A percentile compares a stretch with the other conserved stretches of the same genome.
Conservation (phyloP, 2,797 vertebrate species). For the Fringilla coelebs region DNA sequence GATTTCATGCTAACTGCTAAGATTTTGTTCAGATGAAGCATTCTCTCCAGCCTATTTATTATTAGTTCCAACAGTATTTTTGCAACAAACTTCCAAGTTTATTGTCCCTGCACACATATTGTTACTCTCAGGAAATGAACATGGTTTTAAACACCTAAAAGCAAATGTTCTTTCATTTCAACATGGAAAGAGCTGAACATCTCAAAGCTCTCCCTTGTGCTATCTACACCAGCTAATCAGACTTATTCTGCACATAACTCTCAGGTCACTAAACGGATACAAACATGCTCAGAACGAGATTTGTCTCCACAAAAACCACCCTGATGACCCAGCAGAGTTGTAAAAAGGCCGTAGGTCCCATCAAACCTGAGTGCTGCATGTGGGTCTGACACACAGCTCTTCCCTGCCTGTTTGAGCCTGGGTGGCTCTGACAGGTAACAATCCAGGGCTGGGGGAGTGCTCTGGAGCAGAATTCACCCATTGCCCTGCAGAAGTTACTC, state of each 20-base stretch:
- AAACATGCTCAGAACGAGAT: background rate
- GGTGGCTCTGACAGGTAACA: background rate
- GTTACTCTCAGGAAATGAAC: background rate
- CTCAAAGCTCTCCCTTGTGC: background rate
- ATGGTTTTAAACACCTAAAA: background rate
- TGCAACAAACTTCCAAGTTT: background rate
- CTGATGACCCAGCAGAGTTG: background rate
- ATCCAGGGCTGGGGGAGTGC: background rate
- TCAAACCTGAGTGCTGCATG: background rate
- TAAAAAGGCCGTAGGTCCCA: background rate
- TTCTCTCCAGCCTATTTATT: background rate
- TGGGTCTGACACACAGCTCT: background rate
- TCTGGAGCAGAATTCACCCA: background rate
- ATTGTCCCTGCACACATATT: background rate
- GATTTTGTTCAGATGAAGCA: background rate
- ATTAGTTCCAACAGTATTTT: background rate
- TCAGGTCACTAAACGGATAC: background rate
- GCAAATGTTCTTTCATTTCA: background rate
- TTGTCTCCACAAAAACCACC: background rate
- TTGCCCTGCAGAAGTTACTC: conserved; percentile 69
- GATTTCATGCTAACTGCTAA: background rate
- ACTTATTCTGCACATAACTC: background rate
- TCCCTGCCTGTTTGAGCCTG: background rate
- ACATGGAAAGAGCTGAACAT: background rate
- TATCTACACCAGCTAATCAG: background rate